Base-by-base conservation (phyloP, 2,888 invertebrate species). In the Lepidocyrtinus sp. region DNA sequence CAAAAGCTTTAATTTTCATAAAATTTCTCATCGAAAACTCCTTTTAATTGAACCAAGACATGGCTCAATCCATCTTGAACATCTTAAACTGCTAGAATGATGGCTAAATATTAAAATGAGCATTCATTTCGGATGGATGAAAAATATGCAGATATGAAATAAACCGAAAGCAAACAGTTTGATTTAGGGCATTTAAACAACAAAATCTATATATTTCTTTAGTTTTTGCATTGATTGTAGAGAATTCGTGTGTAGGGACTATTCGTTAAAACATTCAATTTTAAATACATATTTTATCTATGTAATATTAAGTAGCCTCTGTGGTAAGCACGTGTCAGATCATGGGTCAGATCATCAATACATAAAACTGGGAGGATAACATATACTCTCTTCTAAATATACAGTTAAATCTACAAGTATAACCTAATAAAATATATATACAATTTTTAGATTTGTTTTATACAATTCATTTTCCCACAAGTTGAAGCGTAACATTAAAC, bases 401-500 rank as follows among this genome's bases (percentile, higher is more conserved):
- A 50, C 12, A 50, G 2, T 50, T n/a, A 2, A 50, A 50, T 50
- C 15, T 50, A 50, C 50, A 50, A 50, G 12, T 7, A n/a, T n/a
- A n/a, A 72, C 45, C 17, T 36, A 46, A 70, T 25, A 45, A 0
- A 26, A 25, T 59, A 67, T 67, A 59, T 61, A 75, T 26, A 50
- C n/a, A n/a, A n/a, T n/a, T n/a, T 21, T 36, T 21, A 24, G 15
- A 50, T 46, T 36, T 59, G 27, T 26, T 46, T 26, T 68, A 12
- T 69, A 36, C 67, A 36, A 64, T n/a, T n/a, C 24, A 24, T 26
- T 65, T 65, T 65, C 19, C n/a, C 36, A 65, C 45, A 27, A 63
- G 17, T 45, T n/a, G n/a, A n/a, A n/a, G n/a, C n/a, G n/a, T n/a
- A n/a, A n/a, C n/a, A n/a, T n/a, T n/a, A n/a, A n/a, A n/a, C n/a